These are phyloP conservation scores for Torymus aiolomorphi DNA, from an alignment of 2,888 invertebrate species.

Conservation along the genomic window DNA sequence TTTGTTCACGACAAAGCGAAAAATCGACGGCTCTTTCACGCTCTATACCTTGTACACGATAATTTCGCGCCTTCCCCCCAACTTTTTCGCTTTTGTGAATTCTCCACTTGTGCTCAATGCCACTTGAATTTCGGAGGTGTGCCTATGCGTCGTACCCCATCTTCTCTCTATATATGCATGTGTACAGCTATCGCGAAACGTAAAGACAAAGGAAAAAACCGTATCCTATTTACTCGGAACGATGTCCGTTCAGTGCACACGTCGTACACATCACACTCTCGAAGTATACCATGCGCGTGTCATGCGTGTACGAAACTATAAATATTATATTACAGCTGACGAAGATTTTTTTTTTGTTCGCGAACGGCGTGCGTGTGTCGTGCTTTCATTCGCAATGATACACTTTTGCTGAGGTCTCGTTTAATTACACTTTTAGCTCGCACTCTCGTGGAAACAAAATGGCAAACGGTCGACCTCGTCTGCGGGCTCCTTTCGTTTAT, in stretches of 20 bases:
- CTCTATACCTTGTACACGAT: neutral
- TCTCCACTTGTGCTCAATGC: conserved; percentile 26
- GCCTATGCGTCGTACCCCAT: neutral
- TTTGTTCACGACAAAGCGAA: conserved; percentile 31
- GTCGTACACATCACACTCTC: neutral
- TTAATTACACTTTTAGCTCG: conserved; percentile 6
- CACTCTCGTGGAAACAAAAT: conserved; percentile 8
- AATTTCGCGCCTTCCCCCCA: neutral
- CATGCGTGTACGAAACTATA: conserved; percentile 32
- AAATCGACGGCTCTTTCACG: conserved; percentile 26
- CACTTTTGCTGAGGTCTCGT: neutral
- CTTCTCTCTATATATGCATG: neutral
- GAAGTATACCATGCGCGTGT: conserved; percentile 12
- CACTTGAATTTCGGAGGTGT: conserved; percentile 24
- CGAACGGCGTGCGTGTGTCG: neutral
- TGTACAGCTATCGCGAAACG: neutral
- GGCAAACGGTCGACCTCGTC: neutral
- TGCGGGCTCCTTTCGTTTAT: neutral
- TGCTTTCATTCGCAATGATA: no score
- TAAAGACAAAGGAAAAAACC: neutral
- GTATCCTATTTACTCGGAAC: neutral
- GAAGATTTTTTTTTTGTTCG: neutral
- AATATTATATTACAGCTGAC: conserved; percentile 26
- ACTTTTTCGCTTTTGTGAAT: neutral
- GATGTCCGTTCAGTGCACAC: no score